Evolutionary conservation across 1,140 invertebrate species (phyloP).

Genomic region (Polypedilum vanderplanki): DNA sequence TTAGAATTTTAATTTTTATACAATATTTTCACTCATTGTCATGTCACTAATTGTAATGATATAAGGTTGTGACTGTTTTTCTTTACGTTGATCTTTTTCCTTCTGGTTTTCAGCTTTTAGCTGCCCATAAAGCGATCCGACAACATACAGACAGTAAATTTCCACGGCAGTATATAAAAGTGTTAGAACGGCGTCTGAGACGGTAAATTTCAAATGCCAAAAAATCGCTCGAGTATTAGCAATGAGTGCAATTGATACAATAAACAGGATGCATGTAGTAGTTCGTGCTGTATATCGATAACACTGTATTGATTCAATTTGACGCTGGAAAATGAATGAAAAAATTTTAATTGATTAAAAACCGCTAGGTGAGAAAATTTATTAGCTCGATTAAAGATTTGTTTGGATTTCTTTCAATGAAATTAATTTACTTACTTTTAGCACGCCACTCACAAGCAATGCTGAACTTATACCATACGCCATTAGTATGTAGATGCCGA

Average conservation of each 20-base stretch:
- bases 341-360: not conserved
- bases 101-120: not conserved
- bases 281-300: not conserved
- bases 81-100: too few relatives aligned
- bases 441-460: not conserved
- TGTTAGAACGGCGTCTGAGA: not conserved
- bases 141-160: constrained; percentile 12
- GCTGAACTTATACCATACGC: not conserved
- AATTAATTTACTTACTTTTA: constrained; percentile 8
- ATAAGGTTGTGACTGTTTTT: too few relatives aligned
- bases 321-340: not conserved
- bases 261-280: not conserved
- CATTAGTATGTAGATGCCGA: not conserved
- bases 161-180: not conserved
- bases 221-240: not conserved
- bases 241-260: not conserved
- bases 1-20: too few relatives aligned
- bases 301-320: not conserved
- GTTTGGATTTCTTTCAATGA: not conserved
- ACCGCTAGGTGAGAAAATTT: not conserved
- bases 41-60: too few relatives aligned
- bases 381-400: not conserved
- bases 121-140: not conserved
- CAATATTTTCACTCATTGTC: too few relatives aligned
- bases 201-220: not conserved